Evolutionary conservation across 2,888 invertebrate species (phyloP), one percentile per base, ranked within the genome.

Genomic region (Ganaspis brasiliensis): DNA sequence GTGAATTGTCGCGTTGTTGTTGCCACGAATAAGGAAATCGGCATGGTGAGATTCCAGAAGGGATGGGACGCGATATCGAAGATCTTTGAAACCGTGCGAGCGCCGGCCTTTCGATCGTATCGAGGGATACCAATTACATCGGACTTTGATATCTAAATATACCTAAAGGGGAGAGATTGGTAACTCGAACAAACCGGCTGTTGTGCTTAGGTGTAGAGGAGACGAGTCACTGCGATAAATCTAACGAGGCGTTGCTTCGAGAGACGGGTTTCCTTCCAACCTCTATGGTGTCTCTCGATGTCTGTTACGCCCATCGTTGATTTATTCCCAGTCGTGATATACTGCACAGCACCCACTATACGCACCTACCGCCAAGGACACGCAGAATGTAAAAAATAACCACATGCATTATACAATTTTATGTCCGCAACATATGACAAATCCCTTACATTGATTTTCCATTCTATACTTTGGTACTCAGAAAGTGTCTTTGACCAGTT

Each of bases 221-320:
- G 75, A 75, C 74, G 74, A 61, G 73, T 77, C 75, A 78, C 81
- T 79, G 85, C 85, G 81, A 88, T 89, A 89, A 89, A 89, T 89
- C 84, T 83, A 82, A 84, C 86, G 82, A 86, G 87, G 87, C 86
- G 89, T 86, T 84, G 86, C 85, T 84, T 82, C 86, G 83, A 86
- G 84, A 83, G 86, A 88, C 87, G 85, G 84, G 82, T 84, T 88
- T 83, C 72, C 86, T 86, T 86, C 88, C 89, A 88, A 87, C 89
- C 89, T 89, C 89, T 87, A 85, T 84, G 86, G 84, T 89, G 89
- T 89, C 89, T 85, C 87, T 85, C 84, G 86, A 82, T 89, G 90
- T 90, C 86, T 89, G 87, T 84, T 85, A 86, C 90, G 90, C 90
- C 90, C 89, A 87, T 86, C 80, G 85, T 83, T 90, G 89, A 90